phyloP scores from a whole-genome alignment of 2,888 invertebrate species.

The Parnassius apollo region DNA sequence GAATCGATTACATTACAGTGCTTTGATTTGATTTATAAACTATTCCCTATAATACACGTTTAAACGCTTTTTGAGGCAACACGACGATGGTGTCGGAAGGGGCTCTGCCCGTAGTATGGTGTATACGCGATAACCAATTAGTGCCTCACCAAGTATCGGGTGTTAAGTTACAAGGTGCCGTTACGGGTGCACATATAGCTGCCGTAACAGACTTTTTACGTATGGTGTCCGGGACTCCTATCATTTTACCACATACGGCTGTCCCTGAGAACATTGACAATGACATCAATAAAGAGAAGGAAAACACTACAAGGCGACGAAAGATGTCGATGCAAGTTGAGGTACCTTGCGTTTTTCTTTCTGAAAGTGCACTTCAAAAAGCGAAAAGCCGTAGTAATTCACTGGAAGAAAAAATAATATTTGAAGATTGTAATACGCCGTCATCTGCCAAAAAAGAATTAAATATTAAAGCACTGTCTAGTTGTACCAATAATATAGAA shows the following conservation, averaged over 20 bases:
- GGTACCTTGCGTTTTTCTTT: conserved; percentile 77
- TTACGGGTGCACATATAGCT: conserved; percentile 84
- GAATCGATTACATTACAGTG: conserved; percentile 35
- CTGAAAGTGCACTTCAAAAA: conserved; percentile 73
- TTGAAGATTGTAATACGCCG: conserved; percentile 58
- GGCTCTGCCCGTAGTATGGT: conserved; percentile 84
- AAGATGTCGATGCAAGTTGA: conserved; percentile 80
- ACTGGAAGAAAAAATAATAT: conserved; percentile 68
- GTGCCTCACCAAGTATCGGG: conserved; percentile 85
- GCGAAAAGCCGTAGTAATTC: conserved; percentile 72
- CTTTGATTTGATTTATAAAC: conserved; percentile 23
- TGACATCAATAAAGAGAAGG: conserved; percentile 70
- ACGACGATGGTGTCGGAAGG: conserved; percentile 83
- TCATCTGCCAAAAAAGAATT: conserved; percentile 56
- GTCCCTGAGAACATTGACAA: conserved; percentile 67
- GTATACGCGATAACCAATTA: conserved; percentile 85
- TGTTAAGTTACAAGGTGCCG: conserved; percentile 83
- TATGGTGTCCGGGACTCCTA: conserved; percentile 83
- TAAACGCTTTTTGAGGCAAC: conserved; percentile 29
- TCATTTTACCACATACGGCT: conserved; percentile 78
- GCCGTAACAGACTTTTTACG: conserved; percentile 84
- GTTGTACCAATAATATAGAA: conserved; percentile 57
- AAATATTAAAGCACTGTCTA: conserved; percentile 58
- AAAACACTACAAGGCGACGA: conserved; percentile 64
- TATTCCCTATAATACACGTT: conserved; percentile 25